Conservation (phyloP, 2,113 vertebrate genomes). For the Sialia sialis region DNA sequence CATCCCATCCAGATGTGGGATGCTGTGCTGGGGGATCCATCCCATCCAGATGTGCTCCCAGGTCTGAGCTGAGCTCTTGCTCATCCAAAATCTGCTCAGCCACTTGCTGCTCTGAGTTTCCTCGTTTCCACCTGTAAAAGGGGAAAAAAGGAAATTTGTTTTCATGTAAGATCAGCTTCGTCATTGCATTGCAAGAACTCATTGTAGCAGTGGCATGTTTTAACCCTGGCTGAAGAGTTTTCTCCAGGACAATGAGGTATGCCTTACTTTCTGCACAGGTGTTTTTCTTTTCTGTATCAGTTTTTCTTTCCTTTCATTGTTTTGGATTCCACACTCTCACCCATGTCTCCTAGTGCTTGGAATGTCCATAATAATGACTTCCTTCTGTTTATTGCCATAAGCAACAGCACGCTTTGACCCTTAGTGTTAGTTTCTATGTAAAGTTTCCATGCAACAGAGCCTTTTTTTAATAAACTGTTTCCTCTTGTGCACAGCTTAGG, state of each 20-base stretch:
- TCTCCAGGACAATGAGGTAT: neutral
- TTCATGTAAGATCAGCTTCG: neutral
- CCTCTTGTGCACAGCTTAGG: neutral
- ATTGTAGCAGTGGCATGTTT: fast-evolving
- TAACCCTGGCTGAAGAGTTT: neutral
- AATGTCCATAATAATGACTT: neutral
- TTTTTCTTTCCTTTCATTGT: neutral
- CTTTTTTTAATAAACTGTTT: neutral
- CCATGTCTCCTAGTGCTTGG: neutral
- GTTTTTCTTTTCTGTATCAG: neutral
- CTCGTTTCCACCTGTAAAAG: neutral
- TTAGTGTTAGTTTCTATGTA: neutral
- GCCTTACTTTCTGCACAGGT: neutral
- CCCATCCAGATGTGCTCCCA: fast-evolving
- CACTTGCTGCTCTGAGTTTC: neutral
- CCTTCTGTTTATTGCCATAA: neutral
- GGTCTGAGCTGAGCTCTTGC: neutral
- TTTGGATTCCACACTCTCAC: neutral
- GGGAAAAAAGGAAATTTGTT: neutral
- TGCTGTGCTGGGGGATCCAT: no score
- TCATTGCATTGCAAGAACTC: neutral
- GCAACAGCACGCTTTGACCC: neutral
- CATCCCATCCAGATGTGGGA: fast-evolving
- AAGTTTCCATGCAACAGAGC: neutral
- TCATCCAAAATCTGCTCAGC: neutral